phyloP scores from a whole-genome alignment of 92 coral and sea anemone species.

The Porites lobata region DNA sequence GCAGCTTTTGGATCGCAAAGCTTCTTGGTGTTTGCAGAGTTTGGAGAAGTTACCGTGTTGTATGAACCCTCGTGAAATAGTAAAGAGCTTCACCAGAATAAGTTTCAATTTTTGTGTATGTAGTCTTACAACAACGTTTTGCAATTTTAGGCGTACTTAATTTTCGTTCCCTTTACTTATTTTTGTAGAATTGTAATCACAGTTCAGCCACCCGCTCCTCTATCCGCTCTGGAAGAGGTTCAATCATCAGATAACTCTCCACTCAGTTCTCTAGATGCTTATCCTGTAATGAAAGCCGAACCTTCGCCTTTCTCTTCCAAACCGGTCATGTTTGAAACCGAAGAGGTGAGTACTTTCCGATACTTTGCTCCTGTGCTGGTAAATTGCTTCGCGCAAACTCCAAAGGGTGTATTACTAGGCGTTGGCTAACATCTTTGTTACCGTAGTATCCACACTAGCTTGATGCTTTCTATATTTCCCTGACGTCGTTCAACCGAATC shows the following conservation, averaged over 20 bases:
- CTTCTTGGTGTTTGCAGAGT: no score
- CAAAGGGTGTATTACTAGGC: not conserved
- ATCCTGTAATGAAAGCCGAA: slow-evolving; percentile 93
- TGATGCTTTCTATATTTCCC: no score
- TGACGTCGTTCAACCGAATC: no score
- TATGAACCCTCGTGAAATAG: no score
- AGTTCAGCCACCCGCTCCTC: slow-evolving; percentile 86
- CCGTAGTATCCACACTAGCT: no score
- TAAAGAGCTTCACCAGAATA: no score
- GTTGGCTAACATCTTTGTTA: not conserved
- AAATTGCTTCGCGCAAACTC: not conserved
- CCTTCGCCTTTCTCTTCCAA: slow-evolving; percentile 98
- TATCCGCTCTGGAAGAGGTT: slow-evolving; percentile 90
- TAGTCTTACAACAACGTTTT: no score
- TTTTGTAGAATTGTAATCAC: slow-evolving; percentile 80
- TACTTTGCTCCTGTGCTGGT: no score
- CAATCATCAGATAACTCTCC: slow-evolving; percentile 92
- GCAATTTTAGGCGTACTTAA: no score
- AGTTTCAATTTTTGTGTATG: no score
- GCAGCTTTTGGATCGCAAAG: no score
- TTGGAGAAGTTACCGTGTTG: no score
- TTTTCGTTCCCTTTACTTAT: not conserved
- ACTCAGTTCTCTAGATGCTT: slow-evolving; percentile 93
- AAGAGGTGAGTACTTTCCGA: slow-evolving; percentile 73
- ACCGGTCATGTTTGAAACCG: slow-evolving; percentile 98